Evolutionary conservation across 2,113 vertebrate genomes (phyloP), one percentile per base, ranked within the genome.

Genomic region (Silurus meridionalis): DNA sequence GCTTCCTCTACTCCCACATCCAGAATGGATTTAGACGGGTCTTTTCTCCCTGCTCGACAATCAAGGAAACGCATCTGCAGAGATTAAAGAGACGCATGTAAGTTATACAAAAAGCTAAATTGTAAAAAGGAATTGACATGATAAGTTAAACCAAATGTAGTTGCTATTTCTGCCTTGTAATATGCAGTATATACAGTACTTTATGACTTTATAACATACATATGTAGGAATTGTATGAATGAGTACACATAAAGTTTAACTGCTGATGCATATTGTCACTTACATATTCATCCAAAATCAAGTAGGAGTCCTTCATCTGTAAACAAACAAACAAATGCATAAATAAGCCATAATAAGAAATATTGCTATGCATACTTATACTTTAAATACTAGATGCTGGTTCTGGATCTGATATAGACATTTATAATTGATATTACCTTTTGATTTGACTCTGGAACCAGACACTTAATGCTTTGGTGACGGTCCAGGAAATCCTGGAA

Each of bases 281-380:
- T 95, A 99, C 98, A 14, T 98, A 99, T 96, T 99, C 98, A 94
- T 99, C 98, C 92, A 99, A 94, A 92, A 99, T 97, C 80, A 99
- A 94, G 87, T 99, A 99, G 28, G 97, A 99, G 90, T 99, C 97
- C 90, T 95, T 97, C 98, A 99, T 99, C 97, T 99, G 94, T 84
- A 91, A 93, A 78, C 6, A 46, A 64, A n/a, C 7, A 77, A 55
- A 50, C 5, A 69, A 78, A 67, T 37, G 28, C 28, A 37, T 8
- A 64, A 19, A 28, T 1, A 80, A 5, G 37, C 37, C 37, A 37
- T 37, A 57, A n/a, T 25, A 37, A 37, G n/a, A 61, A 61, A 37
- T 23, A 28, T 57, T 64, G 52, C 11, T 48, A 21, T 46, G n/a
- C 9, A 37, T 5, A n/a, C 14, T 72, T 80, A 15, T 25, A 19